Conservation (phyloP, 2,113 vertebrate genomes). For the Hippocampus barbouri region DNA sequence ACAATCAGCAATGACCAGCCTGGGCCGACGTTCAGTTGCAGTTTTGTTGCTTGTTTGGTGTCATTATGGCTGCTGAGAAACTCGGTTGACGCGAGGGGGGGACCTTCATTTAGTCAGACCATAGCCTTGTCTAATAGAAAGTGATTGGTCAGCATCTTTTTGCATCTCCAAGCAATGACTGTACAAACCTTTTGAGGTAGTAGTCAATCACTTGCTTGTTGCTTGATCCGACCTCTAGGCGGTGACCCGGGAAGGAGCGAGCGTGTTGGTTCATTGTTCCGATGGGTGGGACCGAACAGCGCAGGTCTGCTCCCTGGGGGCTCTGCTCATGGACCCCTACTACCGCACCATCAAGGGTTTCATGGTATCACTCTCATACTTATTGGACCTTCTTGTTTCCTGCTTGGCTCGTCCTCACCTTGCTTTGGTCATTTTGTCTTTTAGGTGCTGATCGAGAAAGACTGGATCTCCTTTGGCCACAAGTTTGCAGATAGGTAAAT, state of each 20-base stretch:
- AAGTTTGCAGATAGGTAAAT: slow-evolving; percentile 94
- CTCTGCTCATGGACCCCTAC: slow-evolving; percentile 89
- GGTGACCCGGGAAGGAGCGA: slow-evolving; percentile 84
- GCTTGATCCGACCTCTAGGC: slow-evolving; percentile 69
- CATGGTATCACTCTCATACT: slow-evolving; percentile 74
- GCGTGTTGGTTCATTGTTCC: slow-evolving; percentile 94
- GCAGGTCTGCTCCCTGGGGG: slow-evolving; percentile 91
- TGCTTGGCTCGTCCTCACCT: not conserved
- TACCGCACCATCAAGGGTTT: slow-evolving; percentile 96
- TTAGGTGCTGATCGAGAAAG: slow-evolving; percentile 96
- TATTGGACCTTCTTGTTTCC: not conserved
- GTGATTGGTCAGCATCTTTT: too few species aligned
- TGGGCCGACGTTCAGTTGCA: too few species aligned
- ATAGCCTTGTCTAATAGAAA: too few species aligned
- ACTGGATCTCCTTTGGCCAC: slow-evolving; percentile 98
- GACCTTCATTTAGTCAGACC: too few species aligned
- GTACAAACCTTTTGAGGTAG: too few species aligned
- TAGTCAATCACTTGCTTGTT: too few species aligned
- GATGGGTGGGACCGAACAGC: slow-evolving; percentile 98
- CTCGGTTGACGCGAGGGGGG: too few species aligned
- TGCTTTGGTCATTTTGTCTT: slow-evolving; percentile 3
- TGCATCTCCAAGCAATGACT: too few species aligned
- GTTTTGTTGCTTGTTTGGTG: too few species aligned
- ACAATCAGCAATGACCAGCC: too few species aligned
- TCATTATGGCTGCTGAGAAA: too few species aligned